Evolutionary conservation across 2,888 invertebrate genomes (phyloP).

Genomic region (Dolichomitus sp.): DNA sequence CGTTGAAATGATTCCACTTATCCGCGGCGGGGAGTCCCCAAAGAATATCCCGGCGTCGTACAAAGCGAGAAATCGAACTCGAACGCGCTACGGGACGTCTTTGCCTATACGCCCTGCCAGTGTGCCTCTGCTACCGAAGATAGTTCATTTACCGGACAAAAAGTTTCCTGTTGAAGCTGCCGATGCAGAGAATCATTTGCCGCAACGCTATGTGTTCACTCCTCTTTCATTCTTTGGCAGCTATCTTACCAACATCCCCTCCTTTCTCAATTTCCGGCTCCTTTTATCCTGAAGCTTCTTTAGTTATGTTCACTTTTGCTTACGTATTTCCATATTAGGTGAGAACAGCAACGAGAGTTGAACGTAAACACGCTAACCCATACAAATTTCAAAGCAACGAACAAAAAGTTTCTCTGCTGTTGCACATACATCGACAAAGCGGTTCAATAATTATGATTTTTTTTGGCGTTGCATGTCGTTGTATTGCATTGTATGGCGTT

Average conservation of each 20-base stretch:
- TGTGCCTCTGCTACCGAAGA: slow-evolving; percentile 66
- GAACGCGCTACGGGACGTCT: slow-evolving; percentile 54
- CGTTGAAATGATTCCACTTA: slow-evolving; percentile 83
- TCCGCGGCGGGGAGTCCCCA: slow-evolving; percentile 81
- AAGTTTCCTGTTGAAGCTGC: not conserved
- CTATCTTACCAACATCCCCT: not conserved
- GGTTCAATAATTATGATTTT: too few species aligned
- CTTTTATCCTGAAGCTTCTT: not conserved
- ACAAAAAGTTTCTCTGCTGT: too few species aligned
- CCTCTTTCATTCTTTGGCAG: slow-evolving; percentile 1
- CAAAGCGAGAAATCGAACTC: slow-evolving; percentile 53
- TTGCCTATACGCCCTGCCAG: slow-evolving; percentile 23
- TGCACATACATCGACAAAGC: too few species aligned
- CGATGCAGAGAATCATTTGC: slow-evolving; percentile 7
- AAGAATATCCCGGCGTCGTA: slow-evolving; percentile 60
- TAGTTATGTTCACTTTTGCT: not conserved
- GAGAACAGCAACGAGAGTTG: not conserved
- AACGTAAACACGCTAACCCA: too few species aligned
- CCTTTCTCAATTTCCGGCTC: slow-evolving; percentile 2
- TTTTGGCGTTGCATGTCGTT: too few species aligned
- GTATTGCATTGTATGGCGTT: too few species aligned
- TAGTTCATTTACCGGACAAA: slow-evolving; percentile 83
- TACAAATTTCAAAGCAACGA: slow-evolving; percentile 32
- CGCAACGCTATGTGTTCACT: slow-evolving; percentile 6
- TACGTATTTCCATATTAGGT: slow-evolving; percentile 11